Evolutionary conservation across 2,113 vertebrate genomes (phyloP).

Genomic region (Odocoileus virginianus): DNA sequence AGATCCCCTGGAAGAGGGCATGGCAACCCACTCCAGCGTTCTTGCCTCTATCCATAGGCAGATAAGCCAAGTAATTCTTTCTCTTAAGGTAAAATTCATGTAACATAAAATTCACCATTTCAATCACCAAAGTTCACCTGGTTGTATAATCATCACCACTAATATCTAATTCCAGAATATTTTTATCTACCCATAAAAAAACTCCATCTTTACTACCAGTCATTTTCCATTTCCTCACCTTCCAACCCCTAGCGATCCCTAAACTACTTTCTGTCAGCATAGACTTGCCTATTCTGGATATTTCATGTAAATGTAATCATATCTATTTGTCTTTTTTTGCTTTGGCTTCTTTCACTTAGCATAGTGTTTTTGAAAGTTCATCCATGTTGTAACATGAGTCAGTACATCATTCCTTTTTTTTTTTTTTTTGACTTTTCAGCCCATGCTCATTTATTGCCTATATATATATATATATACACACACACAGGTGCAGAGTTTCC

Average conservation of each 20-base stretch:
- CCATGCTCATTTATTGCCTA: conserved; percentile 85
- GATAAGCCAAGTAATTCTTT: neutral
- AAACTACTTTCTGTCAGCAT: neutral
- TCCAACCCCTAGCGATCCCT: neutral
- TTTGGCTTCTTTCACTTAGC: neutral
- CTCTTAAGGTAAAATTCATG: neutral
- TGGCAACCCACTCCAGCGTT: neutral
- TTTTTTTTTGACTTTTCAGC: conserved; percentile 78
- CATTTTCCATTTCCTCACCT: neutral
- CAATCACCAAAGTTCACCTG: neutral
- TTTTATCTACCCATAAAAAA: neutral
- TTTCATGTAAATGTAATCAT: neutral
- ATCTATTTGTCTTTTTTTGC: neutral
- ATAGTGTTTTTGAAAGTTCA: neutral
- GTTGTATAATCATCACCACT: neutral
- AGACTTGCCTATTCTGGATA: neutral
- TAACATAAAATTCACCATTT: neutral
- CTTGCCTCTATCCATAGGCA: neutral
- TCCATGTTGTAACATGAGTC: neutral
- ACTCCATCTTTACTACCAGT: neutral
- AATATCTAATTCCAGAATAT: neutral
- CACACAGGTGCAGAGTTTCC: conserved; percentile 85
- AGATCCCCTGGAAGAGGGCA: neutral
- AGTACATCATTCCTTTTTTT: neutral
- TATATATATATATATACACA: conserved; percentile 74